Conservation (phyloP, 2,113 vertebrate species). For the Percopsis transmontana region DNA sequence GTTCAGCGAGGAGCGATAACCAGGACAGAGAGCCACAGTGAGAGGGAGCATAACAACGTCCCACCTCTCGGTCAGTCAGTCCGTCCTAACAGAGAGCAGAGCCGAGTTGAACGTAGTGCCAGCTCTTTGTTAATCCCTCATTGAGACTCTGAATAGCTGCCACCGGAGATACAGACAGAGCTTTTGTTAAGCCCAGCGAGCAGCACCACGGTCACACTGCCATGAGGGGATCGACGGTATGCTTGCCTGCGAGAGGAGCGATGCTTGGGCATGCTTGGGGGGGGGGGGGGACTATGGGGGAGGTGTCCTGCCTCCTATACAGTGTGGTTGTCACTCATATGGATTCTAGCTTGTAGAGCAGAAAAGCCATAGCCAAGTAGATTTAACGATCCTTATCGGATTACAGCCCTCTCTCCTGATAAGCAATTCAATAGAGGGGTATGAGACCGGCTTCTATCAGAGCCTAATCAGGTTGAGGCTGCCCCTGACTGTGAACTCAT, state of each 20-base stretch:
- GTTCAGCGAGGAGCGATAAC: slow-evolving; percentile 22
- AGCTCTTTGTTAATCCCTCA: slow-evolving; percentile 46
- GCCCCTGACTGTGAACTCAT: slow-evolving; percentile 12
- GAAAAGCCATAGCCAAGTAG: slow-evolving; percentile 14
- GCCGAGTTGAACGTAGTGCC: slow-evolving; percentile 20
- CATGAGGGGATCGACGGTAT: slow-evolving; percentile 3
- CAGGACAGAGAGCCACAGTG: slow-evolving; percentile 4
- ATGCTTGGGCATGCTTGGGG: too few species aligned
- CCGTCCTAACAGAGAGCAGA: slow-evolving; percentile 29
- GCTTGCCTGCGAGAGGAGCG: too few species aligned
- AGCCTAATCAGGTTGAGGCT: slow-evolving; percentile 35
- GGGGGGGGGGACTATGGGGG: not conserved
- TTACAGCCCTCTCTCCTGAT: slow-evolving; percentile 22
- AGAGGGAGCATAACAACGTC: slow-evolving; percentile 26
- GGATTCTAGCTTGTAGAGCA: not conserved
- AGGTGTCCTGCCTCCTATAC: too few species aligned
- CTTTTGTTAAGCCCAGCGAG: slow-evolving; percentile 43
- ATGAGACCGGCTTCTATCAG: slow-evolving; percentile 35
- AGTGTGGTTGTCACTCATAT: not conserved
- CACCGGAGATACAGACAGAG: slow-evolving; percentile 48
- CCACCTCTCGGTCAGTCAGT: slow-evolving; percentile 32
- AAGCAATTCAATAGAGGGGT: slow-evolving; percentile 36
- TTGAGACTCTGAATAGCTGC: slow-evolving; percentile 55
- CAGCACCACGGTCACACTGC: slow-evolving; percentile 8
- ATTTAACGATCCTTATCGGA: slow-evolving; percentile 38